A percentile compares a stretch with the other conserved stretches of the same genome.
Evolutionary conservation across 35 echinoderm and acorn worm genomes (phyloP).

Genomic region (Ophioderma brevispina): DNA sequence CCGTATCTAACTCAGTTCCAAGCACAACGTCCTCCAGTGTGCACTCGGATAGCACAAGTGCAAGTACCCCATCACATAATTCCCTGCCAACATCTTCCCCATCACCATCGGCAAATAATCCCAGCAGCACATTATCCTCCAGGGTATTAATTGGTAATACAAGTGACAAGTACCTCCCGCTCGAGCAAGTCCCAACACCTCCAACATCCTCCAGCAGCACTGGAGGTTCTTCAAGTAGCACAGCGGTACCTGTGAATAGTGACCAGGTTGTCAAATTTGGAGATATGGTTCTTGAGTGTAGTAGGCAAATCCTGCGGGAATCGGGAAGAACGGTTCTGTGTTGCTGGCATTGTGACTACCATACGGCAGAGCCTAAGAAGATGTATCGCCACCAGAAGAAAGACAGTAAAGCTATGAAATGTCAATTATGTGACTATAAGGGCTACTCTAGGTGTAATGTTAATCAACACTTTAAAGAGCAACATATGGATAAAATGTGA

Average conservation of each 20-base stretch:
- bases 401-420: slow-evolving; percentile 79
- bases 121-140: background rate
- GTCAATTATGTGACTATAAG: slow-evolving; percentile 85
- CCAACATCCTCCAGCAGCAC: slow-evolving; percentile 10
- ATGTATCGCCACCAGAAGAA: slow-evolving; percentile 95
- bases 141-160: slow-evolving; percentile 53
- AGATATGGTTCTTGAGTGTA: slow-evolving; percentile 80
- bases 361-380: slow-evolving; percentile 96
- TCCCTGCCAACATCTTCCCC: background rate
- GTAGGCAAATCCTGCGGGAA: slow-evolving; percentile 89
- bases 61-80: background rate
- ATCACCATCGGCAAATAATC: background rate
- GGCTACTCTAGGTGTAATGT: slow-evolving; percentile 77
- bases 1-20: background rate
- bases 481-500: slow-evolving; percentile 86
- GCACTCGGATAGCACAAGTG: background rate
- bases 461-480: slow-evolving; percentile 94
- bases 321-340: slow-evolving; percentile 94
- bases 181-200: slow-evolving; percentile 64
- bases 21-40: background rate
- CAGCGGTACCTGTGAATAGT: slow-evolving; percentile 11
- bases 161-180: slow-evolving; percentile 91
- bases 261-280: slow-evolving; percentile 96
- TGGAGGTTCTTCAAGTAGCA: background rate
- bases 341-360: slow-evolving; percentile 96